Base-by-base conservation (phyloP, 2,797 vertebrate genomes). In the Parauchenoglanis ngamensis region DNA sequence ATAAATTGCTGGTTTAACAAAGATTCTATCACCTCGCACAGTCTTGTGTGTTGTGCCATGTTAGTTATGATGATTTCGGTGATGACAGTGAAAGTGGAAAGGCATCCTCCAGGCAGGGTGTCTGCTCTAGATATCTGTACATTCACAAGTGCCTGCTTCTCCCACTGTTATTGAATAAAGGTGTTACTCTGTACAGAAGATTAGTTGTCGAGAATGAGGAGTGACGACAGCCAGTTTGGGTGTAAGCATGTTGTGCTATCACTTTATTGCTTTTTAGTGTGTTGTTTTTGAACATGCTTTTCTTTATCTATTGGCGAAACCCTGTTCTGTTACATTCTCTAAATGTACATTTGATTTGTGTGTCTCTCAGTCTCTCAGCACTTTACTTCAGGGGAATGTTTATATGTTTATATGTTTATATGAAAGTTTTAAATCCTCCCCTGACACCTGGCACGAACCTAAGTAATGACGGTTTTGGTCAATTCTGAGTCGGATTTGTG, bases 51-150 rank as follows among this genome's bases (percentile, higher is more conserved):
- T 28, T 28, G 21, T 46, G 11, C 0, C 28, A 7, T 82, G 59
- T 63, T 44, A 31, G 21, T 54, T 77, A 54, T 49, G 13, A 54
- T 78, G n/a, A 61, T n/a, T n/a, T 13, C 5, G 10, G 63, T 46
- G 6, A 46, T 44, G 5, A 49, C 25, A n/a, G 1, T 6, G 3
- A 65, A n/a, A 63, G n/a, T 56, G n/a, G 23, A 35, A 80, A 72
- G 19, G 10, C 6, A 35, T 72, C 54, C 17, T 82, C 4, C 56
- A 25, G 70, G 46, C 61, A 52, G 88, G 52, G 87, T 72, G 86
- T 70, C 12, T 65, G 46, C 1, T 28, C n/a, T 65, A n/a, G 56
- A 23, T 12, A 65, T 84, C 52, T 52, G 59, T 44, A 54, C 4
- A 17, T 63, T 46, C 70, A 46, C n/a, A 28, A 40, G 35, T 40